These are phyloP conservation scores for Schlechtendalia chinensis DNA, from an alignment of 1,140 invertebrate species.

Conservation along the genomic window DNA sequence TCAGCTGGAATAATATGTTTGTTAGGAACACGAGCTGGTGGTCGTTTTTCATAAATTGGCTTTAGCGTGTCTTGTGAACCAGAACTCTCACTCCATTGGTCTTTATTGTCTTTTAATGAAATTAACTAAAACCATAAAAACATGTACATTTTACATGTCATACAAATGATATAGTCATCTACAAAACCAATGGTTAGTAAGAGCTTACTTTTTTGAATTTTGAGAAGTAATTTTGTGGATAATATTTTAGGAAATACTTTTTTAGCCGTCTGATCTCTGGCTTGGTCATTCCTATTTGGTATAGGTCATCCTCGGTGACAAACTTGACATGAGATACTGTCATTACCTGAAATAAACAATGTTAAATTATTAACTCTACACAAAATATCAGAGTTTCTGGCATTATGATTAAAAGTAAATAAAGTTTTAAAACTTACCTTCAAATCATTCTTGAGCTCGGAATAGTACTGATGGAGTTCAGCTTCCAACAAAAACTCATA, in stretches of 20 bases:
- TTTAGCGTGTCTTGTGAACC: constrained; percentile 50
- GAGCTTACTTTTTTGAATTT: constrained; percentile 75
- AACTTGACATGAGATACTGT: constrained; percentile 96
- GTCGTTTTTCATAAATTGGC: constrained; percentile 53
- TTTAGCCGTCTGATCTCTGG: constrained; percentile 91
- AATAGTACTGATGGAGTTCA: constrained; percentile 86
- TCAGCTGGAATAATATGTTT: constrained; percentile 96
- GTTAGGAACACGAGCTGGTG: constrained; percentile 67
- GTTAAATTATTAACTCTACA: background rate
- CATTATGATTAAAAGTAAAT: background rate
- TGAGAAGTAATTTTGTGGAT: constrained; percentile 86
- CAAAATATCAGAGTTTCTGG: background rate
- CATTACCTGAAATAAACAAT: constrained; percentile 67
- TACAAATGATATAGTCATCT: background rate
- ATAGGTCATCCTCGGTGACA: constrained; percentile 88
- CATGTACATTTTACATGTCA: too few species aligned
- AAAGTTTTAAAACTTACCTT: constrained; percentile 54
- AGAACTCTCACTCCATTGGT: constrained; percentile 54
- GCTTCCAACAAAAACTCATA: constrained; percentile 89
- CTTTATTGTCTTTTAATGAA: constrained; percentile 56
- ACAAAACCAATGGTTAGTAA: constrained; percentile 55
- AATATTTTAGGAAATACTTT: constrained; percentile 91
- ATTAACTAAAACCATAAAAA: constrained; percentile 55
- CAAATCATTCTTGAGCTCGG: constrained; percentile 65
- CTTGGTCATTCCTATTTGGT: constrained; percentile 88